phyloP scores from a whole-genome alignment of 2,797 vertebrate species.

The Chanos chanos region DNA sequence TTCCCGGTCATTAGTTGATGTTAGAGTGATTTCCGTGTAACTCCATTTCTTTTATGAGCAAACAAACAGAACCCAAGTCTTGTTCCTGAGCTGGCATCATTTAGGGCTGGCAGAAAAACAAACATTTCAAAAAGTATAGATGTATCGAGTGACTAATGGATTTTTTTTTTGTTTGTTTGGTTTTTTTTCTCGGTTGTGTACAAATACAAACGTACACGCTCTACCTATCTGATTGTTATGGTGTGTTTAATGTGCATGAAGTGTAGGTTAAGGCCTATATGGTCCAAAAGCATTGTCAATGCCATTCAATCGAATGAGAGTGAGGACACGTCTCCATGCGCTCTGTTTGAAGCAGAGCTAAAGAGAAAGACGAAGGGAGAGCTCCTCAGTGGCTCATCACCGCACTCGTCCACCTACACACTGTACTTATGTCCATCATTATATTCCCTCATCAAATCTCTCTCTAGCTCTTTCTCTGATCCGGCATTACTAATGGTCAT shows the following conservation, averaged over 20 bases:
- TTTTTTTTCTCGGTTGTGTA: too few relatives aligned
- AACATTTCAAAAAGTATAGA: too few relatives aligned
- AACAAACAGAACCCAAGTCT: neutral
- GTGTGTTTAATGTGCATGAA: neutral
- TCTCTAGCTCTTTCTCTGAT: neutral
- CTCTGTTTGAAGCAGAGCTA: neutral
- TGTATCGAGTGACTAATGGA: too few relatives aligned
- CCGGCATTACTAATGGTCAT: neutral
- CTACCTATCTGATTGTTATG: too few relatives aligned
- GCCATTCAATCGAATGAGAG: slow-evolving; percentile 2
- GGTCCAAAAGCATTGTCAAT: too few relatives aligned
- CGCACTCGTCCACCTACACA: slow-evolving; percentile 9
- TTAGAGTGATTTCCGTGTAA: neutral
- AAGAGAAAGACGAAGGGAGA: slow-evolving; percentile 10
- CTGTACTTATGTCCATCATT: slow-evolving; percentile 18
- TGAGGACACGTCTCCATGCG: slow-evolving; percentile 3
- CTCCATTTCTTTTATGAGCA: neutral
- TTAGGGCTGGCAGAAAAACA: too few relatives aligned
- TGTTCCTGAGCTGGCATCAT: neutral
- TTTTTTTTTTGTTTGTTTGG: too few relatives aligned
- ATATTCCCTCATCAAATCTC: slow-evolving; percentile 6
- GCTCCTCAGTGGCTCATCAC: neutral
- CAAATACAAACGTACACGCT: too few relatives aligned
- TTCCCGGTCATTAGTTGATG: neutral
- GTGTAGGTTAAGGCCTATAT: neutral